Evolutionary conservation across 2,113 vertebrate genomes (phyloP).

Genomic region (Syngnathus floridae): DNA sequence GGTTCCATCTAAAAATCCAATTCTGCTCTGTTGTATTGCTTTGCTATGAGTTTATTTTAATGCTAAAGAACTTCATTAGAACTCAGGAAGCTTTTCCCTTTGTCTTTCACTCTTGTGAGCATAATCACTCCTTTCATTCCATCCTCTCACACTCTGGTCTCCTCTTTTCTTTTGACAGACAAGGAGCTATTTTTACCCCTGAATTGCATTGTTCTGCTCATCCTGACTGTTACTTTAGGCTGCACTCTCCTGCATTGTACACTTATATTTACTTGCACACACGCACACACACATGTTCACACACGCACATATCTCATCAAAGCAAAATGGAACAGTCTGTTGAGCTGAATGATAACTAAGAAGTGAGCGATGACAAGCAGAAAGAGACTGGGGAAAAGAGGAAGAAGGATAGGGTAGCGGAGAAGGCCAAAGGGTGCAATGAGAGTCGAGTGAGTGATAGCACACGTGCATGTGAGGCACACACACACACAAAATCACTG

Average conservation of each 20-base stretch:
- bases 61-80: constrained; percentile 5
- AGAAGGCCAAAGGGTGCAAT: constrained; percentile 14
- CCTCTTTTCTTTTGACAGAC: constrained; percentile 39
- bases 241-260: constrained; percentile 34
- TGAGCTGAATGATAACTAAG: constrained; percentile 36
- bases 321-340: constrained; percentile 46
- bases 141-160: constrained; percentile 26
- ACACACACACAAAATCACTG: constrained; percentile 3
- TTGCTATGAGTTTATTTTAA: not conserved
- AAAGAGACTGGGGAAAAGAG: constrained; percentile 19
- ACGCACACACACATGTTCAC: constrained; percentile 16
- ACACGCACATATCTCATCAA: constrained; percentile 18
- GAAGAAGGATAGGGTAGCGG: not conserved
- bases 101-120: constrained; percentile 11
- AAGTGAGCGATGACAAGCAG: constrained; percentile 34
- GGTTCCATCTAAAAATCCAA: not conserved
- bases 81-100: constrained; percentile 17
- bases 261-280: constrained; percentile 15
- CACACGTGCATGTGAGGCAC: constrained; percentile 1
- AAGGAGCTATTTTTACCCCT: constrained; percentile 61
- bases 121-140: constrained; percentile 8
- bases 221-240: constrained; percentile 50
- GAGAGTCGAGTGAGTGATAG: constrained; percentile 22
- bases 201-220: constrained; percentile 60
- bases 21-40: not conserved